Conservation (phyloP, 1,140 invertebrate genomes). For the Paraescarpia echinospica region DNA sequence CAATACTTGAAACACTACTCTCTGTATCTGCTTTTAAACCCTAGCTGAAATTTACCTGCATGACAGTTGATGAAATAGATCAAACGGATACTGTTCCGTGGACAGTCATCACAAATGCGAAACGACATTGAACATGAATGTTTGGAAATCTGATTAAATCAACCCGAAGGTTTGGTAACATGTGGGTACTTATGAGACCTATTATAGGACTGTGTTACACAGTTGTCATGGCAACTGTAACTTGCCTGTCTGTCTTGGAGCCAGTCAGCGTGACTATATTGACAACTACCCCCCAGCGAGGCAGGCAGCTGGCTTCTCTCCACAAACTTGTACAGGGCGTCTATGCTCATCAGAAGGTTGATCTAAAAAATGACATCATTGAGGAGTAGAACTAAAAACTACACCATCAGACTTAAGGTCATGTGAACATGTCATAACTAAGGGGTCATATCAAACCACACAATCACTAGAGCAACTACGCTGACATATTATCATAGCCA, state of each 20-base stretch:
- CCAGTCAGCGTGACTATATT: conserved; percentile 52
- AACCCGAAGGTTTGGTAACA: background rate
- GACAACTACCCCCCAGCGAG: conserved; percentile 44
- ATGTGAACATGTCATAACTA: background rate
- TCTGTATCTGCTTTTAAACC: background rate
- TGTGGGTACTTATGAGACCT: background rate
- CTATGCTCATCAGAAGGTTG: conserved; percentile 38
- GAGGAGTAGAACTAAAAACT: background rate
- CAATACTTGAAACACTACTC: background rate
- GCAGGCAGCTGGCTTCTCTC: conserved; percentile 41
- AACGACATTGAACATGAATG: background rate
- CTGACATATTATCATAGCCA: too few species aligned
- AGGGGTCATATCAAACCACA: background rate
- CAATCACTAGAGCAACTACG: background rate
- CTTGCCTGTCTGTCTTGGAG: conserved; percentile 51
- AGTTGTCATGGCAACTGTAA: background rate
- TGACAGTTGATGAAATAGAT: background rate
- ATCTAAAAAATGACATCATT: conserved; percentile 37
- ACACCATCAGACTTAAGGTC: background rate
- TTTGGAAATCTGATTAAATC: background rate
- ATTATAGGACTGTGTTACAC: background rate
- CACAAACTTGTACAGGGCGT: conserved; percentile 41
- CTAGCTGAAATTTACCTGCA: background rate
- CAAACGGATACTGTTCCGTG: background rate
- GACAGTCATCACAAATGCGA: background rate